Evolutionary conservation across 2,888 invertebrate genomes (phyloP), one percentile per base, ranked within the genome.

Genomic region (Melipona beecheii): DNA sequence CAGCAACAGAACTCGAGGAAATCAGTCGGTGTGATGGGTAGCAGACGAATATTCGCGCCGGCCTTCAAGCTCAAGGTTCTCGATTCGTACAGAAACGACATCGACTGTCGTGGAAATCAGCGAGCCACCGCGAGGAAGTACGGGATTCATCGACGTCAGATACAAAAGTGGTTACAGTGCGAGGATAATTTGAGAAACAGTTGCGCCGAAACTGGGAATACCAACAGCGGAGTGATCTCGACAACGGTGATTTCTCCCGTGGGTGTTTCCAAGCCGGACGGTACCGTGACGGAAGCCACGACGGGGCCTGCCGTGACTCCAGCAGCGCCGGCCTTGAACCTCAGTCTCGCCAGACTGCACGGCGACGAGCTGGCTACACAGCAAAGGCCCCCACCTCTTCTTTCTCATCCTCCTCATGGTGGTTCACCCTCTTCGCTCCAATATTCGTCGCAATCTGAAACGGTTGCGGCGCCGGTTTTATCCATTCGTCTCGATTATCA

Each of bases 141-240:
- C 94, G 97, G 97, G 81, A 98, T 98, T 87, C 98, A 98, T 94
- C 96, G 98, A 80, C 96, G 98, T 81, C 98, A 98, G 95, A 98
- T 98, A 90, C 98, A 98, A 95, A 98, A 98, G 95, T 98, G 98
- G 98, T 95, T 98, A 88, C 98, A 98, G 95, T 97, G 97, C 92
- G 98, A 98, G 94, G 96, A 96, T 84, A 97, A 97, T 93, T 95
- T 98, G 86, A 96, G 98, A 91, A 97, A 97, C 84, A 97, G 97
- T 90, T 97, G 97, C 85, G 95, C 95, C 75, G 96, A 96, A 91
- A 93, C 73, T 49, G 87, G 86, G 13, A 90, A 81, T 64, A 58
- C 62, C 52, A 58, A 24, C 13, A 15, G 56, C 13, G 82, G 56
- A 24, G 68, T 62, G n/a, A 68, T 85, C 13, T 78, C 87, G 66